Evolutionary conservation across 2,113 vertebrate species (phyloP).

Genomic region (Poeciliopsis prolifica): DNA sequence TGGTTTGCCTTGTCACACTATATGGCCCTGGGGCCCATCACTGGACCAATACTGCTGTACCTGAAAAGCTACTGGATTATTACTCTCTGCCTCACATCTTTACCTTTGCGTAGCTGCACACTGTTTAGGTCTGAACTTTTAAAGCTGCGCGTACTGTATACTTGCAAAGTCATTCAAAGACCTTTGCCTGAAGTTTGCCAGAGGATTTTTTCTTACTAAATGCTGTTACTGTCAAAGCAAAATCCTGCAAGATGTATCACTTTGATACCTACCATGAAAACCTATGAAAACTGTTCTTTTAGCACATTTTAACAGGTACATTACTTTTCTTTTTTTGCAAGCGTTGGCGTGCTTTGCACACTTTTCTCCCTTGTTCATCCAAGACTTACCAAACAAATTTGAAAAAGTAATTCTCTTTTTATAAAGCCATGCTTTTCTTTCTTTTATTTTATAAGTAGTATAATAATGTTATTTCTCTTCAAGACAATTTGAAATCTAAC

Average conservation of each 20-base stretch:
- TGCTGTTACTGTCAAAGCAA: background rate
- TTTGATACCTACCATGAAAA: background rate
- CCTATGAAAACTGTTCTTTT: background rate
- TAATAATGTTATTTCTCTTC: conserved; percentile 43
- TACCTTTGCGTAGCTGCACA: conserved; percentile 23
- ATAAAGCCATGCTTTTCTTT: conserved; percentile 24
- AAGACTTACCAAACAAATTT: conserved; percentile 35
- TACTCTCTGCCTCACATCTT: conserved; percentile 44
- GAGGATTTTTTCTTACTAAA: background rate
- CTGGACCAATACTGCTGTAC: conserved; percentile 81
- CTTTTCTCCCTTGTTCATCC: conserved; percentile 30
- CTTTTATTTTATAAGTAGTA: conserved; percentile 73
- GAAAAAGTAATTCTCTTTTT: background rate
- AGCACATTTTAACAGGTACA: background rate
- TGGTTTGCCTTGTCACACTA: conserved; percentile 35
- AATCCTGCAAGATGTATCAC: background rate
- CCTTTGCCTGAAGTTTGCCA: background rate
- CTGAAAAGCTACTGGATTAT: conserved; percentile 43
- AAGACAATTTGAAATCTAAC: conserved; percentile 14
- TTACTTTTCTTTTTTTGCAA: background rate
- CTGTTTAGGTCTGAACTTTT: conserved; percentile 13
- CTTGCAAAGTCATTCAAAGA: background rate
- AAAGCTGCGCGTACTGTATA: background rate
- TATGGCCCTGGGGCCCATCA: conserved; percentile 52
- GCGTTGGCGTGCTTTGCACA: conserved; percentile 66